Evolutionary conservation across 2,888 invertebrate species (phyloP).

Genomic region (Acanthoscelides obtectus): DNA sequence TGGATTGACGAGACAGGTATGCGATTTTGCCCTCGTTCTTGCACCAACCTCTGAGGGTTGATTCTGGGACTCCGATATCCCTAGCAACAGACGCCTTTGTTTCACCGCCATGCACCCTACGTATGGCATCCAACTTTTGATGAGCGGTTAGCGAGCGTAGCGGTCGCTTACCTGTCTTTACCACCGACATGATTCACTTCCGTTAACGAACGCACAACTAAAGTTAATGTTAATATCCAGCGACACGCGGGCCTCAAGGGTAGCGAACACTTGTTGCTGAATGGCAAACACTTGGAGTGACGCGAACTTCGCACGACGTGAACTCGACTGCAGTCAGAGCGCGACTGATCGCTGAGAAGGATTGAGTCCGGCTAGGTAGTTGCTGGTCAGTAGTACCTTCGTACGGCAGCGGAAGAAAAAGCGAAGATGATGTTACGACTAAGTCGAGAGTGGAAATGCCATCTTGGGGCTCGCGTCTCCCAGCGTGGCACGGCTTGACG

Average conservation of each 20-base stretch:
- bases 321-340: constrained; percentile 31
- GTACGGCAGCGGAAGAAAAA: constrained; percentile 37
- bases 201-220: constrained; percentile 10
- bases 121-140: constrained; percentile 78
- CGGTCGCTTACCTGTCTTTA: constrained; percentile 71
- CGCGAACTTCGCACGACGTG: constrained; percentile 18
- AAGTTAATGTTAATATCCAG: constrained; percentile 25
- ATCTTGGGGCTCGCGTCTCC: constrained; percentile 42
- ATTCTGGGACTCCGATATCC: constrained; percentile 82
- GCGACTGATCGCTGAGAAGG: constrained; percentile 27
- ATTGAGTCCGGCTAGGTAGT: constrained; percentile 32
- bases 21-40: constrained; percentile 77
- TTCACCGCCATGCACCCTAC: constrained; percentile 78
- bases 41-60: constrained; percentile 82
- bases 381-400: constrained; percentile 54
- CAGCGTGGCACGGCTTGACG: constrained; percentile 53
- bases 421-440: constrained; percentile 31
- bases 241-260: constrained; percentile 33
- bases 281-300: constrained; percentile 6
- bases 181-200: constrained; percentile 52
- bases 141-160: constrained; percentile 69
- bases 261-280: constrained; percentile 36
- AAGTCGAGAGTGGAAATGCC: constrained; percentile 24
- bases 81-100: constrained; percentile 82
- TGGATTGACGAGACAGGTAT: constrained; percentile 66